Conservation (phyloP, 2,888 invertebrate genomes). For the Cryptocephalus moraei region DNA sequence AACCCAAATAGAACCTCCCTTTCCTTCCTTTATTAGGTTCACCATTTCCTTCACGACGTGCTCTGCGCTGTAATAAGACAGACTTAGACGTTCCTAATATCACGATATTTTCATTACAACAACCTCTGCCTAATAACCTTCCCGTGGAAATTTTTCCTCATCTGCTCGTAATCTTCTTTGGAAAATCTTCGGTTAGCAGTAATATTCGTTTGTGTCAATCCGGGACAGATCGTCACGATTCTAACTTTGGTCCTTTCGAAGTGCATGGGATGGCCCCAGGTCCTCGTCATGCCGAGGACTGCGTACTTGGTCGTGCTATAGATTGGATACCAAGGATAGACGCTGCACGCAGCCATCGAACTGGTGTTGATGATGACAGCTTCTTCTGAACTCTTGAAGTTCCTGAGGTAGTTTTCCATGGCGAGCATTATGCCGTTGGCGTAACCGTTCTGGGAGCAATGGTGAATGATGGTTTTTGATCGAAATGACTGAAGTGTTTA, state of each 20-base stretch:
- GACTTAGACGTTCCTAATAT: too few species aligned
- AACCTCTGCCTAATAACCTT: too few species aligned
- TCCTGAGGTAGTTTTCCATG: slow-evolving; percentile 8
- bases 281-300: slow-evolving; percentile 6
- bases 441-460: neutral
- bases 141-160: too few species aligned
- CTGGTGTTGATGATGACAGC: slow-evolving; percentile 9
- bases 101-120: too few species aligned
- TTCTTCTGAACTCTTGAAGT: slow-evolving; percentile 6
- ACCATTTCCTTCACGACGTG: too few species aligned
- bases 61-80: too few species aligned
- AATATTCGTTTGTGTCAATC: slow-evolving; percentile 31
- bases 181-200: too few species aligned
- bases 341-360: slow-evolving; percentile 6
- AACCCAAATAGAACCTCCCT: too few species aligned
- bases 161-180: too few species aligned
- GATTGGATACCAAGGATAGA: slow-evolving; percentile 3
- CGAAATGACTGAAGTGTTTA: too few species aligned
- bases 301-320: slow-evolving; percentile 9
- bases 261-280: slow-evolving; percentile 7
- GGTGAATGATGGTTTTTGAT: too few species aligned
- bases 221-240: slow-evolving; percentile 43
- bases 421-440: slow-evolving; percentile 3
- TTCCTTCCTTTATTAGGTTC: too few species aligned
- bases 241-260: slow-evolving; percentile 29